phyloP scores from a whole-genome alignment of 2,888 invertebrate species.

The Clusia tigrina region DNA sequence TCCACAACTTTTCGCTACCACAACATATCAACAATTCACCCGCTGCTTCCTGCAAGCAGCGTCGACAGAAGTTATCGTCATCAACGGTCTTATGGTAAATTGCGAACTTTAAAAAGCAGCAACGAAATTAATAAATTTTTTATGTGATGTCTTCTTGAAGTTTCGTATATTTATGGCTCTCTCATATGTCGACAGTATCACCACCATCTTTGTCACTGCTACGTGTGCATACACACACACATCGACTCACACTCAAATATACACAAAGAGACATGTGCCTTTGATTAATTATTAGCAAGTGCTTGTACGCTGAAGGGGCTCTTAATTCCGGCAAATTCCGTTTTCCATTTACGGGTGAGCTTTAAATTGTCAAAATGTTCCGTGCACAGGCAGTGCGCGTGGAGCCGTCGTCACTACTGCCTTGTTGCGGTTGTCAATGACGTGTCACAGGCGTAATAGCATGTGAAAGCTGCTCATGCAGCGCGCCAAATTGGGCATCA shows the following conservation, averaged over 20 bases:
- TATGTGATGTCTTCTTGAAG: conserved; percentile 3
- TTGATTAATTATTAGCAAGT: conserved; percentile 5
- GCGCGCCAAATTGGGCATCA: background rate
- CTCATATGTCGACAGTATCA: conserved; percentile 4
- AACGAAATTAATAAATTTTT: conserved; percentile 5
- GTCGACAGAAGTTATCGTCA: background rate
- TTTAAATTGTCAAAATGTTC: background rate
- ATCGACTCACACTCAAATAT: background rate
- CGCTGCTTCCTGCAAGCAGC: background rate
- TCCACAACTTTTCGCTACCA: background rate
- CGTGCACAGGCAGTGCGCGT: no score
- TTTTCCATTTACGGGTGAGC: background rate
- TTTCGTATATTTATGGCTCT: background rate
- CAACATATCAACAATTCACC: background rate
- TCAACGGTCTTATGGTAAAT: background rate
- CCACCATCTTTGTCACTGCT: background rate
- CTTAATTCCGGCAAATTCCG: conserved; percentile 3
- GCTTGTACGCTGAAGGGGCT: conserved; percentile 2
- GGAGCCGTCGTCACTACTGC: background rate
- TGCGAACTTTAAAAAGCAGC: background rate
- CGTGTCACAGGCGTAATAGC: background rate
- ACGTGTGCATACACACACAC: background rate
- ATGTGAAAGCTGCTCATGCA: background rate
- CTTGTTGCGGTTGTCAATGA: background rate
- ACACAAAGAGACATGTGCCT: background rate